A percentile compares a stretch with the other conserved stretches of the same genome.
These are phyloP conservation scores for Aptenodytes forsteri DNA, from an alignment of 2,113 vertebrate species.

Conservation along the genomic window DNA sequence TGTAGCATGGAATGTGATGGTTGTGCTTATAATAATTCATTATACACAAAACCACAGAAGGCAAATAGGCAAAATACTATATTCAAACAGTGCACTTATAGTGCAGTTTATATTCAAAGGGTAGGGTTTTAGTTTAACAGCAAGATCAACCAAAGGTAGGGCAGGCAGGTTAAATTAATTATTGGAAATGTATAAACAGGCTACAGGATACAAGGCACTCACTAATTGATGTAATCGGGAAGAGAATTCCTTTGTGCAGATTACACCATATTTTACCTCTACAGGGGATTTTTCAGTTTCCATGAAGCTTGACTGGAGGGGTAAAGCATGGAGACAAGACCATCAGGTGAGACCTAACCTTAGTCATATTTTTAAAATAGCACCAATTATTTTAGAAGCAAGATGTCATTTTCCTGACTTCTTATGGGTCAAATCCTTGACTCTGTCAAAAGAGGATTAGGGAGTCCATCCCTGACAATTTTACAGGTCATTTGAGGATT, in stretches of 20 bases:
- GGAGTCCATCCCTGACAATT: background rate
- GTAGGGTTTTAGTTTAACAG: background rate
- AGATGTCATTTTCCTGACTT: background rate
- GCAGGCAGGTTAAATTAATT: background rate
- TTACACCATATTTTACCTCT: background rate
- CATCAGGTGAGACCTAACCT: background rate
- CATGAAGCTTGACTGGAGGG: background rate
- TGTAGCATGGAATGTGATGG: background rate
- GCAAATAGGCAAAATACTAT: background rate
- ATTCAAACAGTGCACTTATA: background rate
- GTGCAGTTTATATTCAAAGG: background rate
- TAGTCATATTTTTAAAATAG: background rate
- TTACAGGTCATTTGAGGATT: background rate
- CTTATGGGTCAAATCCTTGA: background rate
- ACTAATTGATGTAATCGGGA: background rate
- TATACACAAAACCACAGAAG: background rate
- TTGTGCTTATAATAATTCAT: background rate
- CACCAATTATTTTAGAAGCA: background rate
- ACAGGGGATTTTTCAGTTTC: background rate
- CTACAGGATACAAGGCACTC: background rate
- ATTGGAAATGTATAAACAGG: background rate
- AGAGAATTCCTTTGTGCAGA: background rate
- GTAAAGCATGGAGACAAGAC: background rate
- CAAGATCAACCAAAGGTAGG: background rate
- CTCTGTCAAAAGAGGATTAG: background rate